phyloP scores from a whole-genome alignment of 2,888 invertebrate species.

The Sepioteuthis lessoniana region DNA sequence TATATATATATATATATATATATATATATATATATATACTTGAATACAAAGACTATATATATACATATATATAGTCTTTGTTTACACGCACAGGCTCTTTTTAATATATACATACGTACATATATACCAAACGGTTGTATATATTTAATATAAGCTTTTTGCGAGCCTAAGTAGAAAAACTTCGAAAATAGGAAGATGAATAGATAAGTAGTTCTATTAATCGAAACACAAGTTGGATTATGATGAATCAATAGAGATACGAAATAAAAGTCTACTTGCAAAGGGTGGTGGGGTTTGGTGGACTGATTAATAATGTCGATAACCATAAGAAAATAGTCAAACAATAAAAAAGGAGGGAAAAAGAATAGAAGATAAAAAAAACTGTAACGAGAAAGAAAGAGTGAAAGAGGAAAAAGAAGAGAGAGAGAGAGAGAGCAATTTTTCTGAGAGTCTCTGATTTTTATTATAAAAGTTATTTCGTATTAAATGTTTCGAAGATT shows the following conservation, averaged over 20 bases:
- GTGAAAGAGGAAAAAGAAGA: no score
- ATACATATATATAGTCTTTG: no score
- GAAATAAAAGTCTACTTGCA: background rate
- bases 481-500: no score
- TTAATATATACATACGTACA: slow-evolving; percentile 25
- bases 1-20: slow-evolving; percentile 43
- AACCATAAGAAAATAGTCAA: background rate
- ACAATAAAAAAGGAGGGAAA: background rate
- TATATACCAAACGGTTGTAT: background rate
- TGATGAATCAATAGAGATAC: background rate
- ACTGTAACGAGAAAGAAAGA: no score
- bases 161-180: background rate
- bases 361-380: no score
- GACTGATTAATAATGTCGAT: background rate
- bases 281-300: background rate
- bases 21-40: slow-evolving; percentile 23
- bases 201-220: background rate
- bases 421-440: no score
- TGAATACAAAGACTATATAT: background rate
- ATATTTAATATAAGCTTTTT: slow-evolving; percentile 1
- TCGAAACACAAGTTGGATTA: background rate
- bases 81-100: no score
- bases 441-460: background rate
- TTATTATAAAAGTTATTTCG: background rate
- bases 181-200: background rate